Conservation (phyloP, 2,113 vertebrate species). For the Uria lomvia region DNA sequence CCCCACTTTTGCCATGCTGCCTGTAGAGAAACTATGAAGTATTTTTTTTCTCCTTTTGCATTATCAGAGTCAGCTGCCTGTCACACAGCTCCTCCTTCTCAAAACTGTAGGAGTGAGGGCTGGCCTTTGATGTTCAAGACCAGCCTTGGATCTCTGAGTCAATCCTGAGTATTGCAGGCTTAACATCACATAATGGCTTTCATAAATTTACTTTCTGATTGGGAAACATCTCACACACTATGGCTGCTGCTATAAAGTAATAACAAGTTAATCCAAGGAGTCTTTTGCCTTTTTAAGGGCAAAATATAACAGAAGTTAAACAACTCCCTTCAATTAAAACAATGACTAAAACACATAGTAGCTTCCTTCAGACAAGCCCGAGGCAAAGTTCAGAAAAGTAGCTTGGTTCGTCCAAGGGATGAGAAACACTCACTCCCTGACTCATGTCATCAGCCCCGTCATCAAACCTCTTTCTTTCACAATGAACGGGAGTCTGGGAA, state of each 20-base stretch:
- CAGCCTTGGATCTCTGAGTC: background rate
- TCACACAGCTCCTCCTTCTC: background rate
- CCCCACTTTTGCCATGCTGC: background rate
- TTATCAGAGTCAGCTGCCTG: background rate
- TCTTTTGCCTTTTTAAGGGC: background rate
- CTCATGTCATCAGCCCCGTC: background rate
- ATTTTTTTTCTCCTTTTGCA: background rate
- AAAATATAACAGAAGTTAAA: background rate
- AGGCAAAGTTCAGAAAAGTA: background rate
- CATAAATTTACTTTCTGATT: background rate
- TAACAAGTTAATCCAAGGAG: background rate
- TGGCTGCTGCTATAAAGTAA: background rate
- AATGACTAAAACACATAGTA: background rate
- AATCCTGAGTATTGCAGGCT: background rate
- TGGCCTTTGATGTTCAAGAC: background rate
- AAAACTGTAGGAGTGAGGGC: background rate
- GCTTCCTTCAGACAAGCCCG: background rate
- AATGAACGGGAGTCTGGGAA: background rate
- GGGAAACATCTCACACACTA: background rate
- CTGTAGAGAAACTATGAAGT: background rate
- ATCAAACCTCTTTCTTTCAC: background rate
- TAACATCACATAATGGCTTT: background rate
- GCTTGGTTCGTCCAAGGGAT: background rate
- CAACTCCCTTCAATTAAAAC: background rate
- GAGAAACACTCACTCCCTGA: background rate